Evolutionary conservation across 2,888 invertebrate species (phyloP), one percentile per base, ranked within the genome.

Genomic region (Dioctria linearis): DNA sequence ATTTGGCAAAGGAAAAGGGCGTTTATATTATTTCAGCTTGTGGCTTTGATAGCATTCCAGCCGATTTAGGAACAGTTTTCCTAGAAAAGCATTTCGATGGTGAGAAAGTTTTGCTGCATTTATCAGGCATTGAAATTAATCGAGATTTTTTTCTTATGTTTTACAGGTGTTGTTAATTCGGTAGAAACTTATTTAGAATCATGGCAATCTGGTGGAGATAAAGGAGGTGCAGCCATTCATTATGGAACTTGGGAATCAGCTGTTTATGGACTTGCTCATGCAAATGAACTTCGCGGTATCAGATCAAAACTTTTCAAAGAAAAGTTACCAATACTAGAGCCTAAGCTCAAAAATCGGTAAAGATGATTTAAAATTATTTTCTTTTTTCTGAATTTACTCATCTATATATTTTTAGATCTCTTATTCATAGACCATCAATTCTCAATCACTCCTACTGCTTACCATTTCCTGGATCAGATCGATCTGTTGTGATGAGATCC

Each of bases 1-100:
- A 93, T 80, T 87, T 88, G 61, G 97, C 97, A 0, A 90, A 93
- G 85, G 93, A 95, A 84, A 94, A 94, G 8, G 94, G 94, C n/a
- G 92, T 96, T 4, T 98, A 95, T 88, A 90, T 98, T 6, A 90
- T 99, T 43, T 96, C 96, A 84, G 95, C 98, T 2, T 98, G 98
- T 89, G 98, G 98, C 46, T 95, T 96, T 87, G 98, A 98, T 89
- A 95, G 96, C 85, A 94, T 98, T 83, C 98, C 98, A 13, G 91
- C 93, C 67, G 98, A 99, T 86, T 89, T 98, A 89, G 98, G 98
- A 0, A 89, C 95, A 0, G 88, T 94, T n/a, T 96, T 92, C 87
- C 90, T 95, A 59, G 92, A 95, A 85, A 90, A 57, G 4, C 73
- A 73, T 11, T 97, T 97, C 86, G 91, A 91, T 83, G 96, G 85